phyloP scores from a whole-genome alignment of 2,888 invertebrate genomes.

The Ceramica pisi region DNA sequence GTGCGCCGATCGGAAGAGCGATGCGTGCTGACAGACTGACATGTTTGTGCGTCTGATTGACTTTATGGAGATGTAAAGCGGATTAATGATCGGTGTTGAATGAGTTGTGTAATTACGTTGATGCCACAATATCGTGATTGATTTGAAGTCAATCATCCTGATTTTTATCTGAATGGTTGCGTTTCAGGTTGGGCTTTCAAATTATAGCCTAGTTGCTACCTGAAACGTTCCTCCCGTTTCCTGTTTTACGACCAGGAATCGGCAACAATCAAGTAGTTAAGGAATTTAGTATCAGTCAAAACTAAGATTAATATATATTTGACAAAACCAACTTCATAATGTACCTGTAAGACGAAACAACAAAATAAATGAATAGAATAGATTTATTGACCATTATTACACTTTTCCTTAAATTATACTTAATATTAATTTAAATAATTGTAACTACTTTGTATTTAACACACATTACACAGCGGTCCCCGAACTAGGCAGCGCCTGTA shows the following conservation, averaged over 20 bases:
- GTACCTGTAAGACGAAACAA: not conserved
- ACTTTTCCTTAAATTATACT: no score
- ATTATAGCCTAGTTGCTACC: not conserved
- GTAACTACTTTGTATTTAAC: no score
- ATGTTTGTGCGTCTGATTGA: constrained; percentile 46
- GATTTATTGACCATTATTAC: no score
- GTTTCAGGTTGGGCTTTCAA: not conserved
- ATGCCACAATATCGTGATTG: constrained; percentile 14
- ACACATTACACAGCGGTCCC: no score
- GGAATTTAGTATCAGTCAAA: not conserved
- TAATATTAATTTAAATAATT: no score
- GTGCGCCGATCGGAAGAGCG: constrained; percentile 17
- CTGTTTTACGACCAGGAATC: not conserved
- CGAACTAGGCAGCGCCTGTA: no score
- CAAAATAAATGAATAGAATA: not conserved
- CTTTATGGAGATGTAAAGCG: constrained; percentile 41
- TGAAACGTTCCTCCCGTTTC: not conserved
- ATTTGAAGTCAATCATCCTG: not conserved
- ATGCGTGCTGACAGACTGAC: constrained; percentile 42
- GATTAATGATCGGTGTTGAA: constrained; percentile 46
- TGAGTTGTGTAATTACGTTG: constrained; percentile 25
- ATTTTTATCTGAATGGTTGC: not conserved
- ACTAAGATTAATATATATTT: not conserved
- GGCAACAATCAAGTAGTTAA: not conserved
- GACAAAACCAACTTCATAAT: not conserved